phyloP scores from a whole-genome alignment of 2,113 vertebrate genomes.

The Cinclus cinclus region DNA sequence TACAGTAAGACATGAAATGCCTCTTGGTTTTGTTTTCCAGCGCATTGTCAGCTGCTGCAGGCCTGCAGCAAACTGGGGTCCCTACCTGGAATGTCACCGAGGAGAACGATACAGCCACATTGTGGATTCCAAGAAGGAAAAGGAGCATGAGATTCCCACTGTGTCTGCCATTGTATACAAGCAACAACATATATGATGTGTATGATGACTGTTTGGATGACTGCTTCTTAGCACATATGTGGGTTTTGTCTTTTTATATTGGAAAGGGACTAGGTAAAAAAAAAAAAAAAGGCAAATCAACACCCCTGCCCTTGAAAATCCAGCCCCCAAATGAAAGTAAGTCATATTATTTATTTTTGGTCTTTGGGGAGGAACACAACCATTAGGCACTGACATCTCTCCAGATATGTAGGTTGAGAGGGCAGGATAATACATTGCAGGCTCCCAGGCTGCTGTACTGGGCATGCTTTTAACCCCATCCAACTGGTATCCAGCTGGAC shows the following conservation, averaged over 20 bases:
- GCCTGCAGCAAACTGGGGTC: constrained; percentile 86
- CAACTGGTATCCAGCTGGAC: neutral
- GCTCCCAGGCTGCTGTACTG: neutral
- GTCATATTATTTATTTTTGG: constrained; percentile 49
- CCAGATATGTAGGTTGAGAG: neutral
- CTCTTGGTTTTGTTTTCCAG: constrained; percentile 66
- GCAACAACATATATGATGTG: constrained; percentile 8
- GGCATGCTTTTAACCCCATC: neutral
- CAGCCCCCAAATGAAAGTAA: neutral
- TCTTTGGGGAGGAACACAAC: neutral
- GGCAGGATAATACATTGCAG: neutral
- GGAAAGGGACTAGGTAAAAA: neutral
- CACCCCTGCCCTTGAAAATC: neutral
- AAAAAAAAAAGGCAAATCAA: neutral
- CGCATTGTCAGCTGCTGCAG: constrained; percentile 78
- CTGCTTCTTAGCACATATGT: neutral
- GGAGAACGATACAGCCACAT: constrained; percentile 80
- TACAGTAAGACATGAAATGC: neutral
- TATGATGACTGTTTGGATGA: neutral
- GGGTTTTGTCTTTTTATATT: neutral
- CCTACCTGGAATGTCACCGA: constrained; percentile 84
- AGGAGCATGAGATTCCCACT: constrained; percentile 71
- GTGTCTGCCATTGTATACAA: constrained; percentile 19
- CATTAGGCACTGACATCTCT: neutral
- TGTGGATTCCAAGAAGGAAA: constrained; percentile 14